Percentiles rank a stretch among this genome's conserved stretches.
phyloP scores from a whole-genome alignment of 2,113 vertebrate species.

The Brachionichthys hirsutus region DNA sequence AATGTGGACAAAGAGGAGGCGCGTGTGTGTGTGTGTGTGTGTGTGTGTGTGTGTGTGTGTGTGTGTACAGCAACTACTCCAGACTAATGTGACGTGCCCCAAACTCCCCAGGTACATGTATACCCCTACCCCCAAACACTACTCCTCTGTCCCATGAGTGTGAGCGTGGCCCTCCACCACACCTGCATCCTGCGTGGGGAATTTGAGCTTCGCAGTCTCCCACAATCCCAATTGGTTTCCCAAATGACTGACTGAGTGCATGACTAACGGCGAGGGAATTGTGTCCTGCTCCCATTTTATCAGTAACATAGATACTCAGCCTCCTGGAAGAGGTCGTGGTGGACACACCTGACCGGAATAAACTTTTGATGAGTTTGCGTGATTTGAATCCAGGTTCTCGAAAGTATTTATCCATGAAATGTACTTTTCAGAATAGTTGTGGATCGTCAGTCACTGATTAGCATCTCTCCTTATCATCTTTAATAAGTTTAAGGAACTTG shows the following conservation, averaged over 20 bases:
- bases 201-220: slow-evolving; percentile 62
- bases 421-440: too few relatives aligned
- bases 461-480: background rate
- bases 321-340: slow-evolving; percentile 61
- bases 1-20: slow-evolving; percentile 24
- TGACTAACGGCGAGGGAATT: slow-evolving; percentile 54
- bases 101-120: slow-evolving; percentile 67
- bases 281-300: slow-evolving; percentile 56
- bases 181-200: slow-evolving; percentile 79
- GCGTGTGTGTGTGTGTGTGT: slow-evolving; percentile 38
- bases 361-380: slow-evolving; percentile 39
- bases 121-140: slow-evolving; percentile 36
- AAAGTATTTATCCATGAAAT: too few relatives aligned
- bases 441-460: too few relatives aligned
- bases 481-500: too few relatives aligned
- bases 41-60: slow-evolving; percentile 44
- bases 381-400: background rate
- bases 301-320: slow-evolving; percentile 58
- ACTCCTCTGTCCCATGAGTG: slow-evolving; percentile 66
- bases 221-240: slow-evolving; percentile 59
- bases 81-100: slow-evolving; percentile 48
- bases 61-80: slow-evolving; percentile 26
- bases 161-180: slow-evolving; percentile 64
- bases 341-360: slow-evolving; percentile 32
- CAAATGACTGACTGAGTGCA: slow-evolving; percentile 59